Percentiles rank a stretch among this genome's conserved stretches.
phyloP scores from a whole-genome alignment of 2,797 vertebrate species.

The Fringilla coelebs region DNA sequence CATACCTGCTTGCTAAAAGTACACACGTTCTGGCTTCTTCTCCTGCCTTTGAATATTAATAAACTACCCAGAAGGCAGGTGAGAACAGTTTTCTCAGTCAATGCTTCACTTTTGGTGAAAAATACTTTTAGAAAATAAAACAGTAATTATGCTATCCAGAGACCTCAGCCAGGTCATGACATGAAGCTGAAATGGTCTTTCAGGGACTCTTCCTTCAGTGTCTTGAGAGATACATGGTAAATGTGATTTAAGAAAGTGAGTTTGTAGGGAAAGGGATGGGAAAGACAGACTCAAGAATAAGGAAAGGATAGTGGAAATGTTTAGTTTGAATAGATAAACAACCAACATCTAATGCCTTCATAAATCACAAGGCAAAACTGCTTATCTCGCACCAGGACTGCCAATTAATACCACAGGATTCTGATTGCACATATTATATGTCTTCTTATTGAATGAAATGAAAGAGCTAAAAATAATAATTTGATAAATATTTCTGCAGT shows the following conservation, averaged over 20 bases:
- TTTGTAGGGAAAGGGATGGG: not conserved
- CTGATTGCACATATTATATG: not conserved
- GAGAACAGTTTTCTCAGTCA: not conserved
- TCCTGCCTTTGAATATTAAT: conserved; percentile 24
- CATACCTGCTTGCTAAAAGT: conserved; percentile 12
- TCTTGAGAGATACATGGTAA: not conserved
- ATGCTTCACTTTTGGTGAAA: not conserved
- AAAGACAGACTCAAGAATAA: not conserved
- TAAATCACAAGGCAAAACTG: not conserved
- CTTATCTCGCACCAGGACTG: not conserved
- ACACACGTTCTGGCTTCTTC: not conserved
- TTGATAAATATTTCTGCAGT: not conserved
- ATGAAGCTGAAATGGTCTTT: not conserved
- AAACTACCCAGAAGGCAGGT: conserved; percentile 1
- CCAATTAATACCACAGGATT: not conserved
- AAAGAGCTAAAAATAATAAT: not conserved
- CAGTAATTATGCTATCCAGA: not conserved
- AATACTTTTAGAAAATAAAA: not conserved
- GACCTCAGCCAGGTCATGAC: not conserved
- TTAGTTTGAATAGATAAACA: not conserved
- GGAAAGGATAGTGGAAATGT: not conserved
- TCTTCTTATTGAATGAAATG: not conserved
- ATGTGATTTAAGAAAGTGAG: not conserved
- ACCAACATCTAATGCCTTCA: not conserved
- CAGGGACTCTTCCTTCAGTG: not conserved